phyloP scores from a whole-genome alignment of 2,888 invertebrate genomes.

The Crossocerus cetratus region DNA sequence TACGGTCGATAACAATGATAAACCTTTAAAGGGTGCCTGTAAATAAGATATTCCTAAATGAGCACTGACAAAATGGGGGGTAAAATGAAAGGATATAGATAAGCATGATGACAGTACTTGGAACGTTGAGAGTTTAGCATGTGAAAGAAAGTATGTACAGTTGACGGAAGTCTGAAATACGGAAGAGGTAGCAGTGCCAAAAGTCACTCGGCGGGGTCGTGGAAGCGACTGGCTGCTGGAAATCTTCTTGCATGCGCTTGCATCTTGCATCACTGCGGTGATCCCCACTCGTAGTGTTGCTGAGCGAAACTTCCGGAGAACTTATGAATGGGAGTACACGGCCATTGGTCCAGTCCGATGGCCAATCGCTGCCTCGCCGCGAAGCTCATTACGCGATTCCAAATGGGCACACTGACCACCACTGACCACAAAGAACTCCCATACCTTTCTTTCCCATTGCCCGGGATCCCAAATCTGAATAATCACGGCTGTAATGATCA shows the following conservation, averaged over 20 bases:
- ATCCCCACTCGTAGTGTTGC: constrained; percentile 37
- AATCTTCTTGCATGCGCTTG: constrained; percentile 18
- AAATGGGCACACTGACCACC: constrained; percentile 4
- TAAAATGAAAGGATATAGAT: neutral
- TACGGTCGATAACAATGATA: no score
- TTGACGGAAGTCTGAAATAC: neutral
- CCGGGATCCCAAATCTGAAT: neutral
- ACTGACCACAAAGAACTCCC: neutral
- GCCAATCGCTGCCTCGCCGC: constrained; percentile 61
- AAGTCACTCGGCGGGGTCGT: constrained; percentile 13
- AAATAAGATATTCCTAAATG: no score
- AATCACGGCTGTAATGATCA: no score
- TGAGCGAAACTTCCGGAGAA: constrained; percentile 55
- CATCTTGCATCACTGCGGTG: constrained; percentile 17
- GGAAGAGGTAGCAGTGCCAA: constrained; percentile 2
- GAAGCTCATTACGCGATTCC: constrained; percentile 26
- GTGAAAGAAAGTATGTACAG: neutral
- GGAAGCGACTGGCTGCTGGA: constrained; percentile 38
- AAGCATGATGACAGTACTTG: neutral
- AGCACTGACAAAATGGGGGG: no score
- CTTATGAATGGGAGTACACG: constrained; percentile 71
- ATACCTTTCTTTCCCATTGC: neutral
- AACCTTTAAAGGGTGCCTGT: no score
- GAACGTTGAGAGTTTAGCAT: neutral
- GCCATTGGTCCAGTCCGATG: constrained; percentile 63